Conservation (phyloP, 2,797 vertebrate species). For the Muraenolepis orangiensis region DNA sequence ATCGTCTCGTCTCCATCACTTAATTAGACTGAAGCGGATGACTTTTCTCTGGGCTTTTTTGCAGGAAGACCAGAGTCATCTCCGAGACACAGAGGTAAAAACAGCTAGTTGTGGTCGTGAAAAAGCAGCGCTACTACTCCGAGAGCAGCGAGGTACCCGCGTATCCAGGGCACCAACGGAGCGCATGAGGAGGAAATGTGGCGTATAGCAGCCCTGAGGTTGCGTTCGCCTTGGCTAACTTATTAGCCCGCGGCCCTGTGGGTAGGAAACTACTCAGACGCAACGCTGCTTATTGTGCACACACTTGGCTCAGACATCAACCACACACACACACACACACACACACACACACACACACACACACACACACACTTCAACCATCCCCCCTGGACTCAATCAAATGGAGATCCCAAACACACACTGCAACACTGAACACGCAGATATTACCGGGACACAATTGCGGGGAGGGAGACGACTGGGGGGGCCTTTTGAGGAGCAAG, state of each 20-base stretch:
- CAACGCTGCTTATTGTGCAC: neutral
- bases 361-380: slow-evolving; percentile 24
- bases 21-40: slow-evolving; percentile 42
- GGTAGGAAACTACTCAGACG: neutral
- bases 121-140: slow-evolving; percentile 1
- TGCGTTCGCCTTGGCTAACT: slow-evolving; percentile 35
- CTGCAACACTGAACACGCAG: slow-evolving; percentile 3
- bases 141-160: neutral
- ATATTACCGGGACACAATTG: slow-evolving; percentile 16
- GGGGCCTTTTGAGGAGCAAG: slow-evolving; percentile 24
- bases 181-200: slow-evolving; percentile 50
- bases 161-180: slow-evolving; percentile 65
- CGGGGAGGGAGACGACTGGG: neutral
- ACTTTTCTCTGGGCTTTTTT: slow-evolving; percentile 38
- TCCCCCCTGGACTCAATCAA: too few species aligned
- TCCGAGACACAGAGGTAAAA: slow-evolving; percentile 18
- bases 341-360: neutral
- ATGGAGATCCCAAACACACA: slow-evolving; percentile 21
- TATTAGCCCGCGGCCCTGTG: neutral
- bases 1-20: slow-evolving; percentile 12
- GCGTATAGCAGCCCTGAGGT: slow-evolving; percentile 60
- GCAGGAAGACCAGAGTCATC: slow-evolving; percentile 40
- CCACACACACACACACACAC: neutral
- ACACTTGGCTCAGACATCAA: too few species aligned
- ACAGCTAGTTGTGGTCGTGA: slow-evolving; percentile 30